These are phyloP conservation scores for Tympanuchus pallidicinctus DNA, from an alignment of 2,113 vertebrate genomes.

Conservation along the genomic window DNA sequence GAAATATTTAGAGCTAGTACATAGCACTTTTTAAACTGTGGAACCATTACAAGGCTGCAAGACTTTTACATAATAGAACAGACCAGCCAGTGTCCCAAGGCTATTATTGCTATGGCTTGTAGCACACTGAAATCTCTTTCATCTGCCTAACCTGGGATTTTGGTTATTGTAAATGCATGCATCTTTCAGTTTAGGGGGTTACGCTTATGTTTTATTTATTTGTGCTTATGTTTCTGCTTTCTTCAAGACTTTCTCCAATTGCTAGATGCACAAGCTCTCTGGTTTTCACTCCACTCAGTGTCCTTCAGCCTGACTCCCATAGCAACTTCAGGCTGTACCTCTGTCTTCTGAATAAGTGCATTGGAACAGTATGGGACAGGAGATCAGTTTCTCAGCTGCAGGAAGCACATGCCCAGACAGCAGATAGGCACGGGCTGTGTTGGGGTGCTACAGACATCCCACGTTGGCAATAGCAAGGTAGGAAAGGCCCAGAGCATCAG, in stretches of 20 bases:
- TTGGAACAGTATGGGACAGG: background rate
- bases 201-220: slow-evolving; percentile 73
- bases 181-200: slow-evolving; percentile 70
- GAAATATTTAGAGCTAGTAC: slow-evolving; percentile 75
- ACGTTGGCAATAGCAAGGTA: background rate
- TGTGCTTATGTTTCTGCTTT: slow-evolving; percentile 54
- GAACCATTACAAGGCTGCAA: slow-evolving; percentile 66
- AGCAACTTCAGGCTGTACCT: background rate
- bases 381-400: background rate
- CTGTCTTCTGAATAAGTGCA: accelerated
- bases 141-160: slow-evolving; percentile 77
- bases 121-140: slow-evolving; percentile 77
- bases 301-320: background rate
- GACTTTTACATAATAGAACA: slow-evolving; percentile 73
- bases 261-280: background rate
- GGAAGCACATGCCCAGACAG: accelerated
- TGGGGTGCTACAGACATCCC: background rate
- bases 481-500: background rate
- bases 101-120: slow-evolving; percentile 77
- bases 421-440: background rate
- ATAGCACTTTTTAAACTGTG: slow-evolving; percentile 74
- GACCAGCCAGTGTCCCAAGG: slow-evolving; percentile 74
- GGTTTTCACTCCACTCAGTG: background rate
- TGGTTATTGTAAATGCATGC: slow-evolving; percentile 76
- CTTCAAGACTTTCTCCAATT: slow-evolving; percentile 42